These are phyloP conservation scores for Scartelaos histophorus DNA, from an alignment of 2,113 vertebrate species.

Conservation along the genomic window DNA sequence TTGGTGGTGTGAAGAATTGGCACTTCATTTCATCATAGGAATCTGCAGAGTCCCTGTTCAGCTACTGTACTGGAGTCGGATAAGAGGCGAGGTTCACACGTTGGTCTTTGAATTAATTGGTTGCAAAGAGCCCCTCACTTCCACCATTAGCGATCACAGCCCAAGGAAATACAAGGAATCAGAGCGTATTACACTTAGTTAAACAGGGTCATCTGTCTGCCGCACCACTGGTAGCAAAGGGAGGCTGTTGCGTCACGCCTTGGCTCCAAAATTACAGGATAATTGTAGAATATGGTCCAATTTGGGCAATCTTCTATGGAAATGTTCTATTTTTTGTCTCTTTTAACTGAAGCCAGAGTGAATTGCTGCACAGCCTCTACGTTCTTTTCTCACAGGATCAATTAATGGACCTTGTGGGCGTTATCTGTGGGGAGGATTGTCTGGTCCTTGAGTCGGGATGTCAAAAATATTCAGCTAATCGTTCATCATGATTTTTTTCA, in stretches of 20 bases:
- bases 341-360: neutral
- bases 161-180: slow-evolving; percentile 32
- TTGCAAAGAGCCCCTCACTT: slow-evolving; percentile 58
- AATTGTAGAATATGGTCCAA: slow-evolving; percentile 15
- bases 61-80: slow-evolving; percentile 23
- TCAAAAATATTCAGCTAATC: no score
- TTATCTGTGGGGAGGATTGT: no score
- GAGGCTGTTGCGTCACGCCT: slow-evolving; percentile 41
- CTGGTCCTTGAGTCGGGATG: no score
- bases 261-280: slow-evolving; percentile 6
- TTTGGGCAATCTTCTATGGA: neutral
- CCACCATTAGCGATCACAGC: slow-evolving; percentile 48
- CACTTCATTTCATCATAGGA: slow-evolving; percentile 52
- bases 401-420: neutral
- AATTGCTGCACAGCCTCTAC: neutral
- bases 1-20: slow-evolving; percentile 3
- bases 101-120: slow-evolving; percentile 52
- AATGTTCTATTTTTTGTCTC: neutral
- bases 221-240: slow-evolving; percentile 19
- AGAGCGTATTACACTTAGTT: slow-evolving; percentile 27
- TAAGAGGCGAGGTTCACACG: slow-evolving; percentile 39
- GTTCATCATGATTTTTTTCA: no score
- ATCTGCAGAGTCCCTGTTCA: slow-evolving; percentile 9
- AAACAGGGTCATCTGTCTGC: slow-evolving; percentile 42
- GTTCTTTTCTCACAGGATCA: neutral